Percentiles rank a stretch among this genome's conserved stretches.
Conservation (phyloP, 92 coral and sea anemone genomes). For the Siderastrea siderea region DNA sequence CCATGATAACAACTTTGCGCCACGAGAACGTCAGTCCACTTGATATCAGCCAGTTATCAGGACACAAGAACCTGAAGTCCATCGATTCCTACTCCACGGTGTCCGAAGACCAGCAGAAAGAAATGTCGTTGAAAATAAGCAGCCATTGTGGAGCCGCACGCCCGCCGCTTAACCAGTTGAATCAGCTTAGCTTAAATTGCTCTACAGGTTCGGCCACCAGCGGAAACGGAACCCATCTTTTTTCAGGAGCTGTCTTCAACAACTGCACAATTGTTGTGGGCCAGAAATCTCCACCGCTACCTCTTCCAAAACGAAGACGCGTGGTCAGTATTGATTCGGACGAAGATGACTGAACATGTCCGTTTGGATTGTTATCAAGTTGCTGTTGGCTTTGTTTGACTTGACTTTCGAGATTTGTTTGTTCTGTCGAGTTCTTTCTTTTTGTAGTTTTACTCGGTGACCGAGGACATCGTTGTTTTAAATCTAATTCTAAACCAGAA, state of each 20-base stretch:
- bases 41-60: constrained; percentile 44
- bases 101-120: constrained; percentile 25
- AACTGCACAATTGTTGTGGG: neutral
- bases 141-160: neutral
- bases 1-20: constrained; percentile 44
- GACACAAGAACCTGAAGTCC: constrained; percentile 54
- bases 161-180: neutral
- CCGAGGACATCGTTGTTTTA: no score
- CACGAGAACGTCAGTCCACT: constrained; percentile 4
- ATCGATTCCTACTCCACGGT: constrained; percentile 32
- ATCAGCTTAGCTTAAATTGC: neutral
- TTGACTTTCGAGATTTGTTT: no score
- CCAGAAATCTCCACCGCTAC: no score
- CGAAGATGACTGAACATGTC: no score
- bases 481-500: no score
- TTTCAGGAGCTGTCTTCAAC: constrained; percentile 22
- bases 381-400: no score
- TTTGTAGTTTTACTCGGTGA: no score
- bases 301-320: no score
- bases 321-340: no score
- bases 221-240: neutral
- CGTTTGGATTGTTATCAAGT: no score
- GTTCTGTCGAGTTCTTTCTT: no score
- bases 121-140: constrained; percentile 3
- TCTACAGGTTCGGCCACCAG: neutral